A percentile compares a stretch with the other conserved stretches of the same genome.
These are phyloP conservation scores for Flexamia atlantica DNA, from an alignment of 2,888 invertebrate species.

Conservation along the genomic window DNA sequence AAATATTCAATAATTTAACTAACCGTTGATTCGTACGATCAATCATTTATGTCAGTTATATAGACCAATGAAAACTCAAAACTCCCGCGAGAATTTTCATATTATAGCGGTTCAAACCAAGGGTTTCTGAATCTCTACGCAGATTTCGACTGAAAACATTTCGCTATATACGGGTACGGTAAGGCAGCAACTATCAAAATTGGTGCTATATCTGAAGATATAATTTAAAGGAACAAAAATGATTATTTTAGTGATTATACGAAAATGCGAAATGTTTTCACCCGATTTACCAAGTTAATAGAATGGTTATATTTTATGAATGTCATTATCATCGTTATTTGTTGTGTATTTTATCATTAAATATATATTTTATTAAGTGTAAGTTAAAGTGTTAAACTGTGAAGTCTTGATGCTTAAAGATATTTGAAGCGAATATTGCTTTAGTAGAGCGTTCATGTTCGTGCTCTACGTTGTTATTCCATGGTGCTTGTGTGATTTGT, in stretches of 20 bases:
- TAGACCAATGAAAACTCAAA: too few relatives aligned
- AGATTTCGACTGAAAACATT: not conserved
- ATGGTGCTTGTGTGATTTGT: slow-evolving; percentile 34
- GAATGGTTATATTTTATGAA: not conserved
- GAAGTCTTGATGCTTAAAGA: not conserved
- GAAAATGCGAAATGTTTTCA: slow-evolving; percentile 27
- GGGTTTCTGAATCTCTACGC: not conserved
- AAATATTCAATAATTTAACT: too few relatives aligned
- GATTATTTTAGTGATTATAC: not conserved
- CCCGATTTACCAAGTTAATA: not conserved
- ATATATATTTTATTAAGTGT: slow-evolving; percentile 26
- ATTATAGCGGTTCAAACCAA: too few relatives aligned
- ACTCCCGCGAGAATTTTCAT: too few relatives aligned
- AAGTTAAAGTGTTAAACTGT: not conserved
- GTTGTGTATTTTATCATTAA: slow-evolving; percentile 8
- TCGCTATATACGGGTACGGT: slow-evolving; percentile 2
- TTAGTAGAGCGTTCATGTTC: not conserved
- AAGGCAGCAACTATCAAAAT: not conserved
- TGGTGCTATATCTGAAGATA: not conserved
- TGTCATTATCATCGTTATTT: slow-evolving; percentile 19
- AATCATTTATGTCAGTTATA: too few relatives aligned
- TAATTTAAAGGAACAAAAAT: not conserved
- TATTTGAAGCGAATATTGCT: not conserved
- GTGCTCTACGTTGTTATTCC: slow-evolving; percentile 15
- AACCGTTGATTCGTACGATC: too few relatives aligned